These are phyloP conservation scores for Turnix velox DNA, from an alignment of 2,113 vertebrate species.

Conservation along the genomic window DNA sequence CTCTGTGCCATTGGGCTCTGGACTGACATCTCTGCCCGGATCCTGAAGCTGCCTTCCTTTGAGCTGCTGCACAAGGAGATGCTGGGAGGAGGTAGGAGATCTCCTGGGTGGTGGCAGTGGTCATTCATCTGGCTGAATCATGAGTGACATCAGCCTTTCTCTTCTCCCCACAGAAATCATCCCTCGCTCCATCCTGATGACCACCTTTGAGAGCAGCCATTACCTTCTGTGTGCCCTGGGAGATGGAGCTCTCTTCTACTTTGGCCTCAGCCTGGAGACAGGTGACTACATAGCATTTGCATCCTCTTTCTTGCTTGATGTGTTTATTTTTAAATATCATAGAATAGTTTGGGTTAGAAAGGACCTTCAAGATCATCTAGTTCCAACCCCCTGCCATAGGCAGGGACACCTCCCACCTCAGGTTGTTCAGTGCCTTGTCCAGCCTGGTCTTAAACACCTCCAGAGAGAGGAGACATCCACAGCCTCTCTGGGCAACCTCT, in stretches of 20 bases:
- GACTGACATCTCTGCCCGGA: conserved; percentile 96
- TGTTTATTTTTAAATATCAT: not conserved
- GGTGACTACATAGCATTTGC: conserved; percentile 57
- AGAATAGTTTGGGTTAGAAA: too few species aligned
- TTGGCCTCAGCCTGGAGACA: conserved; percentile 90
- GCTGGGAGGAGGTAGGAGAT: conserved; percentile 92
- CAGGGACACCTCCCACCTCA: too few species aligned
- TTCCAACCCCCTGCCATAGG: too few species aligned
- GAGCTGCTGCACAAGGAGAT: conserved; percentile 96
- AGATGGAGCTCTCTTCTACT: conserved; percentile 98
- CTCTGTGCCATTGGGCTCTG: conserved; percentile 96
- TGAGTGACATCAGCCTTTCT: not conserved
- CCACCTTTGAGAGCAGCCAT: conserved; percentile 96
- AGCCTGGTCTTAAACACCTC: too few species aligned
- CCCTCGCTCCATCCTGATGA: conserved; percentile 98
- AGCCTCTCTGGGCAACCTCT: too few species aligned
- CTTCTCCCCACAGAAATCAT: conserved; percentile 85
- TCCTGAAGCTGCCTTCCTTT: conserved; percentile 92
- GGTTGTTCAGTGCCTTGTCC: too few species aligned
- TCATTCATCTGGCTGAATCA: rapidly evolving
- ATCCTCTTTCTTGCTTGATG: not conserved
- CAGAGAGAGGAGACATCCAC: too few species aligned
- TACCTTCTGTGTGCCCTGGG: conserved; percentile 95
- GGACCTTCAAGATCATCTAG: too few species aligned
- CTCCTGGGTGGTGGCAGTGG: not conserved